These are phyloP conservation scores for Euwallacea similis DNA, from an alignment of 1,140 invertebrate genomes.

Conservation along the genomic window DNA sequence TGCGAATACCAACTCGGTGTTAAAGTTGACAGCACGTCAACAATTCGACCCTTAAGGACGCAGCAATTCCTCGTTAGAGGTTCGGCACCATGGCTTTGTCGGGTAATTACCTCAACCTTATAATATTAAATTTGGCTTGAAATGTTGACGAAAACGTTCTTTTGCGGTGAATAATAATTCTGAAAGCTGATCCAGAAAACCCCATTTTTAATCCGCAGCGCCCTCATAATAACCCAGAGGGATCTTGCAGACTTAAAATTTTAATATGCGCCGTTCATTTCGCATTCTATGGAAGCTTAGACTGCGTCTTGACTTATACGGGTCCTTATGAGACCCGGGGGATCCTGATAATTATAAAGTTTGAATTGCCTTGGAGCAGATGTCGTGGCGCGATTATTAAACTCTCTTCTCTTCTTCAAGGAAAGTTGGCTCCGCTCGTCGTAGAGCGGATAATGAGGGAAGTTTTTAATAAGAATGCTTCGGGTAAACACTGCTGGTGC, in stretches of 20 bases:
- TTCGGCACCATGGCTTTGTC: too few relatives aligned
- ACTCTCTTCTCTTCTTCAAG: slow-evolving; percentile 15
- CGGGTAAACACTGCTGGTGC: neutral
- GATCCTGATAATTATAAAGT: slow-evolving; percentile 29
- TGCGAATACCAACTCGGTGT: too few relatives aligned
- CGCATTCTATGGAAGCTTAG: slow-evolving; percentile 25
- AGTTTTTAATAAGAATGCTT: slow-evolving; percentile 17
- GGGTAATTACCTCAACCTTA: too few relatives aligned
- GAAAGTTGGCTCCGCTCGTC: neutral
- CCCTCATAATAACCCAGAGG: slow-evolving; percentile 8
- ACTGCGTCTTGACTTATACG: slow-evolving; percentile 20
- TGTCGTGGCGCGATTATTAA: slow-evolving; percentile 28
- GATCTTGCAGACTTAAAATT: slow-evolving; percentile 12
- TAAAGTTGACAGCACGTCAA: too few relatives aligned
- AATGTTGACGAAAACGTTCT: too few relatives aligned
- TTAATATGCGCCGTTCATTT: slow-evolving; percentile 23
- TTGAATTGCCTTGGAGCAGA: slow-evolving; percentile 25
- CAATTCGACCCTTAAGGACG: too few relatives aligned
- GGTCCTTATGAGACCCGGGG: slow-evolving; percentile 18
- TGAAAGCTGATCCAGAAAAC: neutral
- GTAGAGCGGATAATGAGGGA: slow-evolving; percentile 15
- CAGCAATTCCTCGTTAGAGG: too few relatives aligned
- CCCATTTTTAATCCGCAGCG: slow-evolving; percentile 12
- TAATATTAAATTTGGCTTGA: too few relatives aligned
- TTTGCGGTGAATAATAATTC: too few relatives aligned